Conservation (phyloP, 2,113 vertebrate genomes). For the Deroptyus accipitrinus region DNA sequence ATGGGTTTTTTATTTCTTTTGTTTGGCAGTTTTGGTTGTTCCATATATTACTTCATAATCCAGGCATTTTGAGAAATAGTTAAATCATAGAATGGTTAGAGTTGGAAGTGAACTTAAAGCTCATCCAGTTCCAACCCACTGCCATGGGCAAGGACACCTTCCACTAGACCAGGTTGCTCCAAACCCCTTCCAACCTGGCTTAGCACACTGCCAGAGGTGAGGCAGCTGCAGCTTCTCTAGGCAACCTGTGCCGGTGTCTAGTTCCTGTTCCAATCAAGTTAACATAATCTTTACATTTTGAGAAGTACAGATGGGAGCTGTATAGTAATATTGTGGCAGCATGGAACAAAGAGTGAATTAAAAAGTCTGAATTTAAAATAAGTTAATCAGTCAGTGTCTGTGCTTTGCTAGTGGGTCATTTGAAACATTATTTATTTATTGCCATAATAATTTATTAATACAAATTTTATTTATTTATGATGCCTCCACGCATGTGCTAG, state of each 20-base stretch:
- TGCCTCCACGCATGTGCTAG: neutral
- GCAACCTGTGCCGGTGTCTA: neutral
- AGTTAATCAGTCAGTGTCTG: neutral
- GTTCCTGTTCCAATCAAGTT: neutral
- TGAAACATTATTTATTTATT: constrained; percentile 45
- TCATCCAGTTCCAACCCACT: neutral
- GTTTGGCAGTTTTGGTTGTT: neutral
- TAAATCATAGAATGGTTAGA: neutral
- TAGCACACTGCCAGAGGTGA: neutral
- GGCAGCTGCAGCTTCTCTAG: neutral
- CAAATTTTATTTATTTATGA: constrained; percentile 51
- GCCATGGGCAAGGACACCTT: neutral
- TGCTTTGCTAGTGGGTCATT: constrained; percentile 7
- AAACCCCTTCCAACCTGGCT: neutral
- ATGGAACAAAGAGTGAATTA: neutral
- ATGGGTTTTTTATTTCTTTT: neutral
- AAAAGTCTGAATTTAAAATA: constrained; percentile 19
- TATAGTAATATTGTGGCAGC: neutral
- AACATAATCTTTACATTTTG: neutral
- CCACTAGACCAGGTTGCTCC: neutral
- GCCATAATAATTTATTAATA: constrained; percentile 42
- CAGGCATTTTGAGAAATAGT: neutral
- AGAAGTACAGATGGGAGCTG: neutral
- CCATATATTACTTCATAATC: neutral
- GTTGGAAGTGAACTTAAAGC: neutral